Evolutionary conservation across 2,888 invertebrate genomes (phyloP).

Genomic region (Ecliptopera silaceata): DNA sequence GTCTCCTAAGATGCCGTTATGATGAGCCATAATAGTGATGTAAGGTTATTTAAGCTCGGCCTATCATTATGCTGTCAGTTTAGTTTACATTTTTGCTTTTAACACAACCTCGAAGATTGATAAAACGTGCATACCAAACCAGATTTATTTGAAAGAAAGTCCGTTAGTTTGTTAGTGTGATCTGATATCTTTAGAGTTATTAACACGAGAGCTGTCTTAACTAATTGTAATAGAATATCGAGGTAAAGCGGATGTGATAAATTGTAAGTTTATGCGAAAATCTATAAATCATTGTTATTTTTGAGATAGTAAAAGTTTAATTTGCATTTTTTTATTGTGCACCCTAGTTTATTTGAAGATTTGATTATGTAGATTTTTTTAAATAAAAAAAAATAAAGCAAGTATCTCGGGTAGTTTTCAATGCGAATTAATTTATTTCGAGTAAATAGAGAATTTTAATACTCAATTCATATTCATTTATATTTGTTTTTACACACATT

Average conservation of each 20-base stretch:
- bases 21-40: conserved; percentile 32
- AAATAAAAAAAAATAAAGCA: no score
- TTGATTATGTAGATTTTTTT: conserved; percentile 19
- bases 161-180: conserved; percentile 16
- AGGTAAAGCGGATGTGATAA: conserved; percentile 21
- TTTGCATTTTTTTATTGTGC: conserved; percentile 17
- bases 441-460: no score
- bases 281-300: conserved; percentile 12
- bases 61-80: neutral
- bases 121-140: neutral
- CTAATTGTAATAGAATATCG: conserved; percentile 22
- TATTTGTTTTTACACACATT: no score
- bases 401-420: no score
- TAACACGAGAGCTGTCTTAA: conserved; percentile 1
- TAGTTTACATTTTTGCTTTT: neutral
- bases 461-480: no score
- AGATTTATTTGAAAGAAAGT: conserved; percentile 5
- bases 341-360: conserved; percentile 12
- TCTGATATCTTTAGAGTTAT: conserved; percentile 20
- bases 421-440: neutral
- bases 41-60: conserved; percentile 14
- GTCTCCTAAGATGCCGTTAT: conserved; percentile 40
- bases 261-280: conserved; percentile 11
- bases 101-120: neutral
- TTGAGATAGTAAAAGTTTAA: conserved; percentile 3